phyloP scores from a whole-genome alignment of 2,113 vertebrate genomes.

The Sprattus sprattus region DNA sequence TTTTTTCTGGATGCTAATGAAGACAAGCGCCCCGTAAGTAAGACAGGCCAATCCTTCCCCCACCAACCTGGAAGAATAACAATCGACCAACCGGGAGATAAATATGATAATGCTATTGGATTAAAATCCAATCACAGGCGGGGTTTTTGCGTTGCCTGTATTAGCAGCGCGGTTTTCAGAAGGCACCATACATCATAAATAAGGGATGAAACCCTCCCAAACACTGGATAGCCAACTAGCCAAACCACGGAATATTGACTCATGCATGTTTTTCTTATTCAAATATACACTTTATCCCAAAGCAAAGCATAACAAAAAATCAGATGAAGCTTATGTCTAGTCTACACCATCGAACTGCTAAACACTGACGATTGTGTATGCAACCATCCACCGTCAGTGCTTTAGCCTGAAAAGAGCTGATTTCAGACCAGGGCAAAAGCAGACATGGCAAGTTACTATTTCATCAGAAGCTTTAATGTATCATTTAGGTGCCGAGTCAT shows the following conservation, averaged over 20 bases:
- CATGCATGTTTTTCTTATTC: background rate
- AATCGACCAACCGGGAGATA: constrained; percentile 65
- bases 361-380: background rate
- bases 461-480: constrained; percentile 63
- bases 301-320: background rate
- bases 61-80: constrained; percentile 61
- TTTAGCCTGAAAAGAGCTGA: background rate
- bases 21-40: constrained; percentile 69
- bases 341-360: background rate
- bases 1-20: constrained; percentile 72
- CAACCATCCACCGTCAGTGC: background rate
- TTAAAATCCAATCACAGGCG: constrained; percentile 72
- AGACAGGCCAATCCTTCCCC: constrained; percentile 57
- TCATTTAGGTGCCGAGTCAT: constrained; percentile 57
- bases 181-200: background rate
- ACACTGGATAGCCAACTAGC: background rate
- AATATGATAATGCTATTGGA: constrained; percentile 71
- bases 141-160: constrained; percentile 5
- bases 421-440: background rate
- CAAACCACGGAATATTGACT: constrained; percentile 14
- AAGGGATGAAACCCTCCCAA: background rate
- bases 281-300: background rate
- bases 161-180: background rate
- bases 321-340: background rate
- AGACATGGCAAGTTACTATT: constrained; percentile 58